These are phyloP conservation scores for Pyrrhosoma nymphula DNA, from an alignment of 2,888 invertebrate genomes.

Conservation along the genomic window DNA sequence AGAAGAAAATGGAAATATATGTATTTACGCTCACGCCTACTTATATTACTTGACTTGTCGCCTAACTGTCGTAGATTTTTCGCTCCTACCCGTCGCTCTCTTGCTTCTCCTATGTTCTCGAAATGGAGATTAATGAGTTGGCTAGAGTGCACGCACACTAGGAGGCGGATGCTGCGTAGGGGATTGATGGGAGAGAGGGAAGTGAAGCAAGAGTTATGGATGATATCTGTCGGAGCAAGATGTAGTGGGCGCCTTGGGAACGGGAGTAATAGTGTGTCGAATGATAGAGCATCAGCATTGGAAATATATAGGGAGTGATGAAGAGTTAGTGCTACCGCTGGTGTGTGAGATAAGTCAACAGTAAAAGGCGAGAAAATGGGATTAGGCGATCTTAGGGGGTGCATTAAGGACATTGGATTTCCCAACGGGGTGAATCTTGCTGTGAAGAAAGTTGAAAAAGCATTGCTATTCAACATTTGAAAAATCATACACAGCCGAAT, in stretches of 20 bases:
- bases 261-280: slow-evolving; percentile 22
- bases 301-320: slow-evolving; percentile 1
- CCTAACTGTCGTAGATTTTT: not conserved
- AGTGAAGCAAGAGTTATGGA: slow-evolving; percentile 40
- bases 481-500: no score
- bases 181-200: not conserved
- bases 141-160: slow-evolving; percentile 15
- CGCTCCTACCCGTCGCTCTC: not conserved
- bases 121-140: slow-evolving; percentile 29
- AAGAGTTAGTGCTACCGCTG: not conserved
- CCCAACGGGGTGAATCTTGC: not conserved
- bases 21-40: no score
- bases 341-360: not conserved
- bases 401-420: not conserved
- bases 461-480: no score
- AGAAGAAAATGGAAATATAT: no score
- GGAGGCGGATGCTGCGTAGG: not conserved
- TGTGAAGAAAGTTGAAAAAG: not conserved
- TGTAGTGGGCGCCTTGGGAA: slow-evolving; percentile 13
- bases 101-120: not conserved
- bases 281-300: slow-evolving; percentile 9
- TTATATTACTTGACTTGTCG: not conserved
- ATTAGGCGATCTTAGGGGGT: not conserved
- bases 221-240: slow-evolving; percentile 29
- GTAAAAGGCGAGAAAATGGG: not conserved